Base-by-base conservation (phyloP, 2,888 invertebrate genomes). In the Drosophila quasianomalipes region DNA sequence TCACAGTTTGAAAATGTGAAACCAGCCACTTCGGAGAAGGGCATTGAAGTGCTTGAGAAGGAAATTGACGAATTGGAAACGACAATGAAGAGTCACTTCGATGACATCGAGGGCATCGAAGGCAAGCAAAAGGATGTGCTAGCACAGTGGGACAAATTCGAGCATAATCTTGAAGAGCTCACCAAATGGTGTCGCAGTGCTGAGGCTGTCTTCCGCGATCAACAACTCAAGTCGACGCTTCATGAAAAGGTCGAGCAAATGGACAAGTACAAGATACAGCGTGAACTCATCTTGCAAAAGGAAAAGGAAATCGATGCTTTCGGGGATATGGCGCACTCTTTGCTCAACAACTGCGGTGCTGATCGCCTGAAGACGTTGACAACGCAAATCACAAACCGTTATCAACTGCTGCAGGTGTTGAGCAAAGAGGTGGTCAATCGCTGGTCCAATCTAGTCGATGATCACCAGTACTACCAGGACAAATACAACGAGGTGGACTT, bases 281-380 rank as follows among this genome's bases (percentile, higher is more conserved):
- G 97, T 28, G 96, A 97, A 75, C 95, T 95, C 59, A 96, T 99
- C 58, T 94, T 96, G 59, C 95, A 95, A 16, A 97, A 97, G 87
- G 98, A 99, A 93, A 96, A 96, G 84, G 96, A 96, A 91, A 96
- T 99, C 51, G 98, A 98, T 92, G 95, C 95, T 16, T 98, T 98
- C 91, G 96, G 97, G 30, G 98, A 99, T 92, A 96, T 96, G 88
- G 97, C 97, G n/a, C 98, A 98, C 91, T 95, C 96, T 16, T 94
- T 99, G 63, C 95, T 98, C 1, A 97, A 97, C 91, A 94, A 96
- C 35, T 97, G 97, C 88, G 97, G 97, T 0, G 97, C 97, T 0
- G 97, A 98, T 83, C 95, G 97, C 63, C 95, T 98, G 26, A 97
- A 97, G 90, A 97, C 97, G 9, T 94, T 98, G 62, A 96, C 98